Percentiles rank a stretch among this genome's conserved stretches.
phyloP scores from a whole-genome alignment of 2,797 vertebrate species.

The Acropternis orthonyx region DNA sequence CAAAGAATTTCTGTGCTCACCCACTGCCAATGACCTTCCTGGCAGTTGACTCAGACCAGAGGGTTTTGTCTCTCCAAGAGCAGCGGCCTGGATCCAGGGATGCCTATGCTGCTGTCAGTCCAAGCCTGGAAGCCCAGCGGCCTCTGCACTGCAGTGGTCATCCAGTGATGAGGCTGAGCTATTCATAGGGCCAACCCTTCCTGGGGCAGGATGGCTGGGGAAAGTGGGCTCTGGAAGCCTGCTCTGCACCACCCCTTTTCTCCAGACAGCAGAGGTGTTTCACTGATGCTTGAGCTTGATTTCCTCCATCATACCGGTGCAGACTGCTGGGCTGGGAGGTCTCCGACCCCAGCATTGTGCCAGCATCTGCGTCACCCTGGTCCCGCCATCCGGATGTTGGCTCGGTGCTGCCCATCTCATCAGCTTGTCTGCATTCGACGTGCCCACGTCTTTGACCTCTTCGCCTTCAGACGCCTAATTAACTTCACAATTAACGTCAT shows the following conservation, averaged over 20 bases:
- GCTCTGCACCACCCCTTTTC: not conserved
- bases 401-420: not conserved
- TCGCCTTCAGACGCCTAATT: not conserved
- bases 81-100: not conserved
- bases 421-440: accelerated
- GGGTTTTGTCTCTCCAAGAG: not conserved
- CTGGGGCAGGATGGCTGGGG: not conserved
- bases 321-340: not conserved
- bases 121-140: not conserved
- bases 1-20: conserved; percentile 19
- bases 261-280: not conserved
- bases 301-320: accelerated
- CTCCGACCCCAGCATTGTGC: not conserved
- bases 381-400: not conserved
- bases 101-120: not conserved
- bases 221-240: not conserved
- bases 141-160: not conserved
- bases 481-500: not conserved
- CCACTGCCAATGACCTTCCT: not conserved
- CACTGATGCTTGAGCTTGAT: not conserved
- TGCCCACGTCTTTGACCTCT: not conserved
- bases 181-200: not conserved
- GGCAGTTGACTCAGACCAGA: not conserved
- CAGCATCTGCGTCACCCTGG: not conserved
- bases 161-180: not conserved